These are phyloP conservation scores for Volucella bombylans DNA, from an alignment of 2,888 invertebrate species.

Conservation along the genomic window DNA sequence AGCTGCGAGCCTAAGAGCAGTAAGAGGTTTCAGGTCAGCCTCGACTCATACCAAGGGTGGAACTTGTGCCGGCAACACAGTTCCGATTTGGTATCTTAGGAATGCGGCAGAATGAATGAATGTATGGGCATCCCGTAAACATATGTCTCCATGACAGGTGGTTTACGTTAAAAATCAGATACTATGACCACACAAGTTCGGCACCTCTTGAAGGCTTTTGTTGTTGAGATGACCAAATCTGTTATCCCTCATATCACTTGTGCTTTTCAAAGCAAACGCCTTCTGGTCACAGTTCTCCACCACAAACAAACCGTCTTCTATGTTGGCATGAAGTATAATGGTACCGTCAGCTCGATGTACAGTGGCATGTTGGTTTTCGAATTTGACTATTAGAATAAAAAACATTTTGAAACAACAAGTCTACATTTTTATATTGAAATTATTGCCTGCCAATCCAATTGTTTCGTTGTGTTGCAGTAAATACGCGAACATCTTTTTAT, in stretches of 20 bases:
- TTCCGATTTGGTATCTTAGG: too few species aligned
- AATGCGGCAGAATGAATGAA: too few species aligned
- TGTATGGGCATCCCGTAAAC: too few species aligned
- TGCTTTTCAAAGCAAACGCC: slow-evolving; percentile 29
- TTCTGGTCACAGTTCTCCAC: slow-evolving; percentile 16
- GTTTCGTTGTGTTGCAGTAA: slow-evolving; percentile 57
- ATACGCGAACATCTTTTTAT: slow-evolving; percentile 42
- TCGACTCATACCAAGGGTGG: too few species aligned
- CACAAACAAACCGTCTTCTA: slow-evolving; percentile 28
- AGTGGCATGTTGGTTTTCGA: slow-evolving; percentile 48
- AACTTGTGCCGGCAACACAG: too few species aligned
- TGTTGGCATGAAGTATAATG: slow-evolving; percentile 33
- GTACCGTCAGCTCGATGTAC: slow-evolving; percentile 33
- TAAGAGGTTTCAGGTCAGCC: too few species aligned
- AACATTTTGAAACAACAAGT: slow-evolving; percentile 65
- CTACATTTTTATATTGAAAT: slow-evolving; percentile 51
- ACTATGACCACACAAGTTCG: too few species aligned
- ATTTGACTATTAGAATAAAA: slow-evolving; percentile 57
- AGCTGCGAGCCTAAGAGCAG: too few species aligned
- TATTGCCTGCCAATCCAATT: slow-evolving; percentile 65
- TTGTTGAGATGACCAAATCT: slow-evolving; percentile 67
- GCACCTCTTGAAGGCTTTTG: too few species aligned
- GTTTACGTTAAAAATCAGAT: too few species aligned
- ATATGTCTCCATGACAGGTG: too few species aligned
- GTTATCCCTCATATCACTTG: slow-evolving; percentile 45